A percentile compares a stretch with the other conserved stretches of the same genome.
Evolutionary conservation across 1,140 invertebrate genomes (phyloP).

Genomic region (Akabosia matsudoensis): DNA sequence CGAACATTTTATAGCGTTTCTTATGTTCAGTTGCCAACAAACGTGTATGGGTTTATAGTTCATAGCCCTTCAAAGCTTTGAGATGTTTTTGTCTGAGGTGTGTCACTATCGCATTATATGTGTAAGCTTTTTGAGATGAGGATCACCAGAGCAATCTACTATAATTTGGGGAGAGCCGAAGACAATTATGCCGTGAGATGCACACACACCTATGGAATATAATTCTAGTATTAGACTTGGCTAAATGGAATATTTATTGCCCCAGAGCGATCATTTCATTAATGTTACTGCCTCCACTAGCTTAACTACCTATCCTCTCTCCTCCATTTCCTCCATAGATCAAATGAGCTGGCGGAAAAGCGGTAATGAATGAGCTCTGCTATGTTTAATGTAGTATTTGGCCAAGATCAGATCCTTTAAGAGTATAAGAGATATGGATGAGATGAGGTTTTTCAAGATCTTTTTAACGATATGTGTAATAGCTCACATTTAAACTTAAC

Average conservation of each 20-base stretch:
- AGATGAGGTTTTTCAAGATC: too few species aligned
- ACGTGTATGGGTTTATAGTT: neutral
- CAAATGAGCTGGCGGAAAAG: constrained; percentile 10
- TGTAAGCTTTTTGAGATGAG: too few species aligned
- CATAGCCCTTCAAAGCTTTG: neutral
- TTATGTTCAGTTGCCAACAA: neutral
- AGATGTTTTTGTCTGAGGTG: too few species aligned
- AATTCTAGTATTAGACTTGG: neutral
- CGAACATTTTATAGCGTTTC: too few species aligned
- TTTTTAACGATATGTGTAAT: neutral
- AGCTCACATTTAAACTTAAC: too few species aligned
- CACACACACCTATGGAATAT: too few species aligned
- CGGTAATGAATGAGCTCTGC: neutral
- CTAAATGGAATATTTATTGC: constrained; percentile 22
- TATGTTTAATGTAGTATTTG: neutral
- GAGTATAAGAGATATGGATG: neutral
- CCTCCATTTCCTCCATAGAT: constrained; percentile 18
- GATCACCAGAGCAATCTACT: too few species aligned
- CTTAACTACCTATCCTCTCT: constrained; percentile 22
- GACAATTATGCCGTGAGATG: too few species aligned
- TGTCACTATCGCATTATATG: too few species aligned
- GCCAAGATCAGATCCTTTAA: neutral
- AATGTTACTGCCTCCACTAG: constrained; percentile 15
- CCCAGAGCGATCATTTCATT: constrained; percentile 23
- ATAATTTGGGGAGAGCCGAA: too few species aligned